phyloP scores from a whole-genome alignment of 2,113 vertebrate genomes.

The Misgurnus anguillicaudatus region DNA sequence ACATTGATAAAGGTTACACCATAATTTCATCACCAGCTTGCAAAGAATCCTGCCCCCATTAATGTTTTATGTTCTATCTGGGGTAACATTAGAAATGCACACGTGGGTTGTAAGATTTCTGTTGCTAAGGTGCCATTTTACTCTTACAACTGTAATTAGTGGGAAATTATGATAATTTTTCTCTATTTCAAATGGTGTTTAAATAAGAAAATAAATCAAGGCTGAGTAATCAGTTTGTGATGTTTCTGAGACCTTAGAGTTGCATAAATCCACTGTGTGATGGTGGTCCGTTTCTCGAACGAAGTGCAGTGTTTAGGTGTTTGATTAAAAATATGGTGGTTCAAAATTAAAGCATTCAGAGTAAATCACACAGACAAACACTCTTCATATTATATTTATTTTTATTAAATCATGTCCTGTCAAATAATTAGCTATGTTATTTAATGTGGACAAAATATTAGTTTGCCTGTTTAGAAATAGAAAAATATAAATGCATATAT shows the following conservation, averaged over 20 bases:
- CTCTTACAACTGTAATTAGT: conserved; percentile 43
- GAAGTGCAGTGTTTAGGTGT: background rate
- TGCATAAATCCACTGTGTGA: background rate
- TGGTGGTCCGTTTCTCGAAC: background rate
- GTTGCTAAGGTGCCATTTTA: conserved; percentile 51
- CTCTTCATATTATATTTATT: background rate
- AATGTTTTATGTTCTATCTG: conserved; percentile 80
- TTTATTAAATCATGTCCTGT: conserved; percentile 5
- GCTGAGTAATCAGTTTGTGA: conserved; percentile 20
- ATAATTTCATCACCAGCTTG: conserved; percentile 82
- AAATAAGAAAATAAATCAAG: conserved; percentile 26
- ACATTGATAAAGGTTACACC: conserved; percentile 81
- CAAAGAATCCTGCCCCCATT: conserved; percentile 78
- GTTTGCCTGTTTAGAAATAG: background rate
- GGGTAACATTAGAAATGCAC: conserved; percentile 67
- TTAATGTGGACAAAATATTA: background rate
- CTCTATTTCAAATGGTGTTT: conserved; percentile 6
- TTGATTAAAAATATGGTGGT: background rate
- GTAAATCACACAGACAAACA: background rate
- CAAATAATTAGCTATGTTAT: background rate
- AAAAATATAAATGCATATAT: background rate
- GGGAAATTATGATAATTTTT: conserved; percentile 32
- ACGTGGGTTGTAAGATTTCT: conserved; percentile 49
- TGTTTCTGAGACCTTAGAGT: background rate
- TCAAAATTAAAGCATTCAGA: background rate